Evolutionary conservation across 2,113 vertebrate genomes (phyloP), one percentile per base, ranked within the genome.

Genomic region (Meleagris gallopavo): DNA sequence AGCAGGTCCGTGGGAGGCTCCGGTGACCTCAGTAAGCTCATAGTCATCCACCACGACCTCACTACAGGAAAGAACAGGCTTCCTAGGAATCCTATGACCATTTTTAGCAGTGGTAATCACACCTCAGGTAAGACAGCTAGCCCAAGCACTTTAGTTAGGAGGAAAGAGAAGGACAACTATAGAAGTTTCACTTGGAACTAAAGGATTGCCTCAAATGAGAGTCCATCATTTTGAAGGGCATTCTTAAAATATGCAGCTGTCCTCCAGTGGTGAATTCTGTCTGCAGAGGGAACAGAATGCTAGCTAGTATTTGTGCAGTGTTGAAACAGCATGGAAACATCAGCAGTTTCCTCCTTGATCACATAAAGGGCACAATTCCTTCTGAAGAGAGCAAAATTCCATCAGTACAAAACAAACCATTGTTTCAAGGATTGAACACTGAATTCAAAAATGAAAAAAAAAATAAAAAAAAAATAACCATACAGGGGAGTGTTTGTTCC

Each of bases 401-500:
- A 61, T 21, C 40, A 74, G 27, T 24, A 89, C 18, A 91, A 91
- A 91, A 83, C 29, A 71, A 93, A 36, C 10, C 52, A 80, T 69
- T 94, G 71, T 89, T 93, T 86, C 2, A 1, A 74, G 69, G 43
- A 71, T 60, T 69, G 64, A 81, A 92, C 61, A 17, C 21, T 65
- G 61, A 89, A 80, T 19, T 58, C 22, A 86, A 71, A 77, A 86
- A 75, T 3, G 13, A 71, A 36, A 52, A 74, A 74, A 89, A 13
- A 1, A 85, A 77, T n/a, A n/a, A 74, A 74, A 89, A 12, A 1
- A 85, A 78, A 54, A 88, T 52, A 86, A 80, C 8, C 55, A 77
- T 61, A 91, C 65, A 95, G 87, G 83, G 91, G 82, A 74, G 24
- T 7, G 22, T 83, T 86, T 96, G 93, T 94, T 94, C 40, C 86